Evolutionary conservation across 2,113 vertebrate species (phyloP), one percentile per base, ranked within the genome.

Genomic region (Saguinus imperator): DNA sequence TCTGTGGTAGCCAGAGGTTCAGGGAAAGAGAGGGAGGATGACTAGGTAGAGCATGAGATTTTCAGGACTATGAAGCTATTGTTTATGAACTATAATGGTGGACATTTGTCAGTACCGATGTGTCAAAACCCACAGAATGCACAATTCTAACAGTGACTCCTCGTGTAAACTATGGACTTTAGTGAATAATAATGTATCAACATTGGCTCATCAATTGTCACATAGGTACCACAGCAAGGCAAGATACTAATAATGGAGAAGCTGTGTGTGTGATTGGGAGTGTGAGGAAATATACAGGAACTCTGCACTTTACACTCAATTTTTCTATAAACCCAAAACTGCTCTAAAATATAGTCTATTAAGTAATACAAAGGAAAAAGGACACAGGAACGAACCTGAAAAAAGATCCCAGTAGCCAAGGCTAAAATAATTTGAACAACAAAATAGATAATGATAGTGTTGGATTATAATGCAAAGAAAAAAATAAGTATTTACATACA

Each of bases 391-490:
- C 8, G 66, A 92, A 58, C 7, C 27, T 72, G 40, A 55, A 55
- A 29, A 57, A 76, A 48, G 43, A 61, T 72, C 16, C 82, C 57
- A 37, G 21, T 64, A 12, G 68, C 43, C 29, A 37, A 77, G 20
- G 32, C 40, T 82, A 27, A 50, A 83, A 90, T 87, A 82, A 93
- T 82, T 40, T 48, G 25, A 68, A 16, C n/a, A 64, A 72, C 50
- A 86, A 82, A 92, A 80, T 12, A 80, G 9, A 43, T 45, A 37
- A 89, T 85, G 8, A 48, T 32, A 75, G 35, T 57, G 27, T 48
- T 90, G n/a, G 25, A 72, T 81, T 89, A 35, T 48, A 55, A 89
- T 35, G 76, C 93, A 55, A 90, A 89, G 57, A 77, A 87, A 70
- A 27, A 64, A 82, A 95, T 92, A 66, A 88, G 81, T 88, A 95